These are phyloP conservation scores for Leptinotarsa rubiginosa DNA, from an alignment of 2,888 invertebrate genomes.

Conservation along the genomic window DNA sequence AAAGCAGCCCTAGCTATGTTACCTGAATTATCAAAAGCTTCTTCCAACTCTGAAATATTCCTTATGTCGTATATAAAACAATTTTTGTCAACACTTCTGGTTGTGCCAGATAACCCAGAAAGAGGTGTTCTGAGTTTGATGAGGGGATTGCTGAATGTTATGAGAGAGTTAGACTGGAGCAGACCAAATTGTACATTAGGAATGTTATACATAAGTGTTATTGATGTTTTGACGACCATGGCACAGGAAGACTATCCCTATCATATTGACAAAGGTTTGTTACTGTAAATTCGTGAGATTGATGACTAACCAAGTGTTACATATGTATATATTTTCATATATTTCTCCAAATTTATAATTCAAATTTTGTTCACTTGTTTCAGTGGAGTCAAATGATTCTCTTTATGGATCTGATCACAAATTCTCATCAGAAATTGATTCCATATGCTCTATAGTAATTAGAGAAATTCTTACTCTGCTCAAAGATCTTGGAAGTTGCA, in stretches of 20 bases:
- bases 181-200: constrained; percentile 75
- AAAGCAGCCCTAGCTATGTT: constrained; percentile 87
- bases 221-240: constrained; percentile 83
- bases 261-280: constrained; percentile 82
- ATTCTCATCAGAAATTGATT: constrained; percentile 84
- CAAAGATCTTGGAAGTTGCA: constrained; percentile 72
- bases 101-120: constrained; percentile 92
- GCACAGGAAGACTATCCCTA: constrained; percentile 88
- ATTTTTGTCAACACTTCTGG: constrained; percentile 83
- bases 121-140: constrained; percentile 86
- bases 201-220: constrained; percentile 77
- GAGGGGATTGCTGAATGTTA: constrained; percentile 82
- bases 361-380: constrained; percentile 53
- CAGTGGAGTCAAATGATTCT: constrained; percentile 92
- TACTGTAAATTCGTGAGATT: not conserved
- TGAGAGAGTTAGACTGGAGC: constrained; percentile 81
- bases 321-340: constrained; percentile 21
- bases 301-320: not conserved
- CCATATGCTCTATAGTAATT: constrained; percentile 80
- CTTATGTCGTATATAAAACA: constrained; percentile 79
- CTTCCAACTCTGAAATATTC: constrained; percentile 78
- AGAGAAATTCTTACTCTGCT: constrained; percentile 80
- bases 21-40: constrained; percentile 82
- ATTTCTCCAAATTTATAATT: not conserved
- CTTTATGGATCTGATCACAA: constrained; percentile 91